These are phyloP conservation scores for Hydractinia symbiolongicarpus DNA, from an alignment of 30 jellyfish, hydroid and myxozoan species.

Conservation along the genomic window DNA sequence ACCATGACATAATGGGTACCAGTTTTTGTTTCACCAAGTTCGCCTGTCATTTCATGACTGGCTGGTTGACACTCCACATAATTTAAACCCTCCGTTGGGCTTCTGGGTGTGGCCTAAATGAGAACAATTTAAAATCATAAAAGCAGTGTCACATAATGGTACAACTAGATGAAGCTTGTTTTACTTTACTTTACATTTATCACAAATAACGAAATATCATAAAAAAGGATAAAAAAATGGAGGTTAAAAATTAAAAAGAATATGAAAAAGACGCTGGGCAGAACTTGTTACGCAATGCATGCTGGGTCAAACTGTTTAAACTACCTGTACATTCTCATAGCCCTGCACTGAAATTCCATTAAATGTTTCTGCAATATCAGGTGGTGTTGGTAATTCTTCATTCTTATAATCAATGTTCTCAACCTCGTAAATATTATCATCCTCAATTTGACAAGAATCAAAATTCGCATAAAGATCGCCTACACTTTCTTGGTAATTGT, in stretches of 20 bases:
- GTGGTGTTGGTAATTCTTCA: constrained; percentile 1
- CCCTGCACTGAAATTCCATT: not conserved
- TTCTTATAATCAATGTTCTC: not conserved
- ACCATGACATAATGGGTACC: constrained; percentile 23
- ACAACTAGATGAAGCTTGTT: too few species aligned
- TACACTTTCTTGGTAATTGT: not conserved
- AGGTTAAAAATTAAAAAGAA: too few species aligned
- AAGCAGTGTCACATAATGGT: too few species aligned
- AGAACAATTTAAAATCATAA: too few species aligned
- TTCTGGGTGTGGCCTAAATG: too few species aligned
- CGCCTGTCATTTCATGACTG: not conserved
- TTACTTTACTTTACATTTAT: too few species aligned
- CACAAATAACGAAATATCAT: too few species aligned
- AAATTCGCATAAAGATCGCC: constrained; percentile 1
- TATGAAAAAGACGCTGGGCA: too few species aligned
- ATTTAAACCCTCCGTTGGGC: constrained; percentile 3
- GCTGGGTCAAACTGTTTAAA: not conserved
- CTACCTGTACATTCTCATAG: constrained; percentile 9
- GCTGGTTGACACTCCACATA: not conserved
- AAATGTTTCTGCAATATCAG: not conserved
- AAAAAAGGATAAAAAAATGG: too few species aligned
- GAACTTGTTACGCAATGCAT: too few species aligned
- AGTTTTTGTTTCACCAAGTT: not conserved
- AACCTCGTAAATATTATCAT: not conserved
- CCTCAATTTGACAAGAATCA: not conserved